phyloP scores from a whole-genome alignment of 2,888 invertebrate genomes.

The Rugalucina vietnamica region DNA sequence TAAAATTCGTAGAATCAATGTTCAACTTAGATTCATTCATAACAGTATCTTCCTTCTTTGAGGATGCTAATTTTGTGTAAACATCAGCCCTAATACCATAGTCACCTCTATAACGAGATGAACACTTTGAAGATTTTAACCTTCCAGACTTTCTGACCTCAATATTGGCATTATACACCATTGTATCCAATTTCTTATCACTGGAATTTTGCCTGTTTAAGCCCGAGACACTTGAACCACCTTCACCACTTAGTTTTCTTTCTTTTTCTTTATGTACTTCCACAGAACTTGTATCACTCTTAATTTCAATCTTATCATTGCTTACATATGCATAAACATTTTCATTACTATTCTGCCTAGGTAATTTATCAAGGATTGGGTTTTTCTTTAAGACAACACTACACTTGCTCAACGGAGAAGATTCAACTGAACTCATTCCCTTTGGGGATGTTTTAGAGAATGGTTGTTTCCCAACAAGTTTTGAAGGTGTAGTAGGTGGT shows the following conservation, averaged over 20 bases:
- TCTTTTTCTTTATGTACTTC: neutral
- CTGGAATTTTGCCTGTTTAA: neutral
- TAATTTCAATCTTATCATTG: neutral
- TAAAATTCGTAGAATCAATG: neutral
- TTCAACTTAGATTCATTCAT: neutral
- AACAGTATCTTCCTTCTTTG: neutral
- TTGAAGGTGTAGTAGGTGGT: neutral
- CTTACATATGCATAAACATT: conserved; percentile 6
- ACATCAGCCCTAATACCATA: conserved; percentile 57
- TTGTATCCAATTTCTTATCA: conserved; percentile 20
- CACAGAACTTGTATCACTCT: neutral
- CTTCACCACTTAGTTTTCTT: neutral
- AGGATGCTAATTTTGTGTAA: conserved; percentile 29
- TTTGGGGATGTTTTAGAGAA: neutral
- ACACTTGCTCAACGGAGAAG: conserved; percentile 23
- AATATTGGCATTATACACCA: conserved; percentile 52
- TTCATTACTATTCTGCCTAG: conserved; percentile 28
- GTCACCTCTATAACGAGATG: conserved; percentile 59
- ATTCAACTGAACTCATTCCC: neutral
- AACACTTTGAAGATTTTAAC: conserved; percentile 57
- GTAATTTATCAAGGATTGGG: conserved; percentile 43
- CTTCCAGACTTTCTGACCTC: conserved; percentile 52
- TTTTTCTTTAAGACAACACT: conserved; percentile 43
- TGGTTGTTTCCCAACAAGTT: neutral
- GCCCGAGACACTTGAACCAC: neutral